phyloP scores from a whole-genome alignment of 1,140 invertebrate species.

The Drosophila lacteicornis region DNA sequence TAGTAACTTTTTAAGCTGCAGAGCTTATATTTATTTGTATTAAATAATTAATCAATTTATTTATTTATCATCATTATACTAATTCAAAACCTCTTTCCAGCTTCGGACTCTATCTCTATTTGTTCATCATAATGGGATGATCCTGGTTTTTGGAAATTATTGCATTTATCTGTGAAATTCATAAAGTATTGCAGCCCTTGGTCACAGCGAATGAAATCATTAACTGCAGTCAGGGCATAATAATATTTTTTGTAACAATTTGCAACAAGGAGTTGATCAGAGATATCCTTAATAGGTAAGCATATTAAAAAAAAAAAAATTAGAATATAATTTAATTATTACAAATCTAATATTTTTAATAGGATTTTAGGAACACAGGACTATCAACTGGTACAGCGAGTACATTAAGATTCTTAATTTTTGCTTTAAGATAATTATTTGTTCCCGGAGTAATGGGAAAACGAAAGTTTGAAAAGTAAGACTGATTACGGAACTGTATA shows the following conservation, averaged over 20 bases:
- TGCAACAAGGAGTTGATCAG: conserved; percentile 44
- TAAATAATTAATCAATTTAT: too few species aligned
- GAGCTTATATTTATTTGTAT: too few species aligned
- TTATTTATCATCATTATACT: too few species aligned
- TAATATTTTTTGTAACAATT: conserved; percentile 87
- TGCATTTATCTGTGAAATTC: conserved; percentile 6
- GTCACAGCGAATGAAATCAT: conserved; percentile 84
- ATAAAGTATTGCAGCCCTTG: conserved; percentile 33
- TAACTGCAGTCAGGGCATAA: conserved; percentile 85
- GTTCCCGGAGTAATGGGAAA: too few species aligned
- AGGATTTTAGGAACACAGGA: background rate
- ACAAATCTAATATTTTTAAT: background rate
- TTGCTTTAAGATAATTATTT: too few species aligned
- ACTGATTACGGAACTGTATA: background rate
- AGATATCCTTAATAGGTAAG: background rate
- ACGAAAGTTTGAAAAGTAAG: too few species aligned
- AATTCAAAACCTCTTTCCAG: too few species aligned
- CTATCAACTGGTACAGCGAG: background rate
- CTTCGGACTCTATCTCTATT: too few species aligned
- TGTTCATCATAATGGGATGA: too few species aligned
- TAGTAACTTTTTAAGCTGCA: too few species aligned
- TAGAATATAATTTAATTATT: background rate
- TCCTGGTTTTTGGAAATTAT: conserved; percentile 52
- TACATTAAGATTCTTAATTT: background rate
- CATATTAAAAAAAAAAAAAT: too few species aligned